phyloP scores from a whole-genome alignment of 1,140 invertebrate genomes.

The Microplitis demolitor region DNA sequence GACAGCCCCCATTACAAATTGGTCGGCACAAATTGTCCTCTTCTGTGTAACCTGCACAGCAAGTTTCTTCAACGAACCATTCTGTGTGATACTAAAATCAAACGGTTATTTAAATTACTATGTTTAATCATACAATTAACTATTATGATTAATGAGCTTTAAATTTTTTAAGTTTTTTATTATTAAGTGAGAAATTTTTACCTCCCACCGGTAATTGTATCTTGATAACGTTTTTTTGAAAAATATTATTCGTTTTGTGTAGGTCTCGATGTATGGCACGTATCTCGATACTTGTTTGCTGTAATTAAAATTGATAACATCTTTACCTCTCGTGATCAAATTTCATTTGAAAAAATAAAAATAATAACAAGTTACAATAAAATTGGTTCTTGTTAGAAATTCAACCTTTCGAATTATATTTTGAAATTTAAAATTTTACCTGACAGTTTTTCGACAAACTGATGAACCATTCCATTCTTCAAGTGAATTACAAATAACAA shows the following conservation, averaged over 20 bases:
- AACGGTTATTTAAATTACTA: background rate
- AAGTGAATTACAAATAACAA: background rate
- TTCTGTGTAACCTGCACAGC: constrained; percentile 68
- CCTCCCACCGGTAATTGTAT: constrained; percentile 28
- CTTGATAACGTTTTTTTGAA: constrained; percentile 1
- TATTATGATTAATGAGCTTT: background rate
- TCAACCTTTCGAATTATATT: background rate
- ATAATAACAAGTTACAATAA: no score
- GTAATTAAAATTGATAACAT: background rate
- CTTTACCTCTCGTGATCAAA: no score
- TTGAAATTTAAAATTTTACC: background rate
- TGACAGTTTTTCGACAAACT: background rate
- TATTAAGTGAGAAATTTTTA: constrained; percentile 22
- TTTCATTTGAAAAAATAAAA: no score
- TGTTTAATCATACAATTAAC: background rate
- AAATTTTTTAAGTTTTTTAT: background rate
- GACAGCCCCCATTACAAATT: constrained; percentile 55
- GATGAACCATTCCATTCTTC: constrained; percentile 9
- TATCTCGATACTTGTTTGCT: constrained; percentile 15
- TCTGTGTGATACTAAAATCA: constrained; percentile 13
- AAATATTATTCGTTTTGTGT: background rate
- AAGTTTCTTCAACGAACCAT: constrained; percentile 49
- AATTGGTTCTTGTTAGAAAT: no score
- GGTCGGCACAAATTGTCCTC: constrained; percentile 62
- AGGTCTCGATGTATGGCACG: constrained; percentile 34